phyloP scores from a whole-genome alignment of 1,140 invertebrate genomes.

The Condylostylus longicornis region DNA sequence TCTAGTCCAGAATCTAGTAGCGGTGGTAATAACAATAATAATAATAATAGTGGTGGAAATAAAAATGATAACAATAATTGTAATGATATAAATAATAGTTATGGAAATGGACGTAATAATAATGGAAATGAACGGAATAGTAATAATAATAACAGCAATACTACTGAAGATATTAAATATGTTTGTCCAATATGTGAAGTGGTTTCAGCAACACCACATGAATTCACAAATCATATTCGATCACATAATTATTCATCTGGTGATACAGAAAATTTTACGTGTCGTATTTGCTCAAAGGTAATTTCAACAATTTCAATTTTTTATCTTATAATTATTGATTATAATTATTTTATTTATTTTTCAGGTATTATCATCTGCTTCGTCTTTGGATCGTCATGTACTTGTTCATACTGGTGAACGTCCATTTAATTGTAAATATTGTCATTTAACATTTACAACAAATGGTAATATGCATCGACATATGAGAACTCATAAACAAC shows the following conservation, averaged over 20 bases:
- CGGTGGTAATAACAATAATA: slow-evolving; percentile 16
- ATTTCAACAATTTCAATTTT: slow-evolving; percentile 6
- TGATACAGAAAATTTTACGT: slow-evolving; percentile 35
- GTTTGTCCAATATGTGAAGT: slow-evolving; percentile 48
- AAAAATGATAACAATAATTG: too few relatives aligned
- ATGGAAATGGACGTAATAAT: too few relatives aligned
- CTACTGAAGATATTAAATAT: slow-evolving; percentile 33
- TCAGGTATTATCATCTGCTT: slow-evolving; percentile 54
- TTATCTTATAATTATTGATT: not conserved
- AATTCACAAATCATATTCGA: slow-evolving; percentile 54
- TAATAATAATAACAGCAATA: not conserved
- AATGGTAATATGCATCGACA: slow-evolving; percentile 82
- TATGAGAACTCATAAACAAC: slow-evolving; percentile 51
- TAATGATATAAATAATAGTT: too few relatives aligned
- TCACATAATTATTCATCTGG: slow-evolving; percentile 42
- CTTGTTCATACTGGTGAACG: slow-evolving; percentile 59
- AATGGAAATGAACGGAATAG: not conserved
- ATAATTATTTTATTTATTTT: not conserved
- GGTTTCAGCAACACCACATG: slow-evolving; percentile 42
- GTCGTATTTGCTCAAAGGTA: slow-evolving; percentile 38
- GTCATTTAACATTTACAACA: slow-evolving; percentile 69
- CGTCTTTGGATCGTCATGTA: slow-evolving; percentile 60
- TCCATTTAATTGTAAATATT: slow-evolving; percentile 62
- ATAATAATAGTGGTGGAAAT: too few relatives aligned
- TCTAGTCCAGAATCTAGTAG: slow-evolving; percentile 26